phyloP scores from a whole-genome alignment of 1,140 invertebrate species.

The Drosophila asahinai region DNA sequence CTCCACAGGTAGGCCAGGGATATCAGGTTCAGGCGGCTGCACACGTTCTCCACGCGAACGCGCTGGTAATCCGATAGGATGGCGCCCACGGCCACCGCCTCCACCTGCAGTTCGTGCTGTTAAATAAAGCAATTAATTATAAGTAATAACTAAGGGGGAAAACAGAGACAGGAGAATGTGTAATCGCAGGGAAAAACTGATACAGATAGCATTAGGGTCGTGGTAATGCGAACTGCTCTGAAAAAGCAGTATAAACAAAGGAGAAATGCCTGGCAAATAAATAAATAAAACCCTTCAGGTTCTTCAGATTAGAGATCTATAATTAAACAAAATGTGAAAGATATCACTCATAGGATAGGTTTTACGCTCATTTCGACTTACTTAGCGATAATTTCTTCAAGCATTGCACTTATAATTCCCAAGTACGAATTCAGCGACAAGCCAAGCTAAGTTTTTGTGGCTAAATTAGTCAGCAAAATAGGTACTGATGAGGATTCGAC shows the following conservation, averaged over 20 bases:
- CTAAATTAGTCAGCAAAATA: background rate
- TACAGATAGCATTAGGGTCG: too few species aligned
- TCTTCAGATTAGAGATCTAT: too few species aligned
- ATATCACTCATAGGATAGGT: too few species aligned
- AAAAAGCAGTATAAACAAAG: too few species aligned
- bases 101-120: conserved; percentile 92
- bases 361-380: too few species aligned
- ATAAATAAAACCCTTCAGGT: background rate
- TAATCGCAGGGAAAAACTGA: background rate
- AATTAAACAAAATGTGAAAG: too few species aligned
- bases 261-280: too few species aligned
- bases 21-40: conserved; percentile 94
- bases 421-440: background rate
- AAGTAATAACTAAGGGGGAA: background rate
- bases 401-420: background rate
- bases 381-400: too few species aligned
- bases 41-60: conserved; percentile 99
- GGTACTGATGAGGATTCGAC: too few species aligned
- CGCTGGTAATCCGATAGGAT: conserved; percentile 99
- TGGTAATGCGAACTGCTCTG: too few species aligned
- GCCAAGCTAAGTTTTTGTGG: background rate
- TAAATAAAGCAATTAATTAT: conserved; percentile 59
- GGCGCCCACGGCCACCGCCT: conserved; percentile 98
- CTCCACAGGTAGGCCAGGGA: conserved; percentile 97
- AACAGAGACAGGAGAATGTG: background rate